Evolutionary conservation across 2,113 vertebrate species (phyloP).

Genomic region (Bostrychus sinensis): DNA sequence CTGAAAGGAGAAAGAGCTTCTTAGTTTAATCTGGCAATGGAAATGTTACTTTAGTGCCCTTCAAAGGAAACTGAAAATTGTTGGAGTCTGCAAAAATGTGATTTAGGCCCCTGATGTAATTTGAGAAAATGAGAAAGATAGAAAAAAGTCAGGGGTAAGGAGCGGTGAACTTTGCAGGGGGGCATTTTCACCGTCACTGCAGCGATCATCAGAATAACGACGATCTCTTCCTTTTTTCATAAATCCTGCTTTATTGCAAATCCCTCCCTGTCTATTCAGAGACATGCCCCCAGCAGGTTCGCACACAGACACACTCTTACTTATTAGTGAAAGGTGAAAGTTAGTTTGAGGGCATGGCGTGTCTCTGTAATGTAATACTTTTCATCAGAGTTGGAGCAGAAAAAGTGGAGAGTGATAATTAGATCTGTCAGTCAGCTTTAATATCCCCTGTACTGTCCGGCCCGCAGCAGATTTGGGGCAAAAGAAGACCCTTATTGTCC

Average conservation of each 20-base stretch:
- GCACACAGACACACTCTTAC: slow-evolving; percentile 55
- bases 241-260: slow-evolving; percentile 53
- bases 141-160: slow-evolving; percentile 16
- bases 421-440: slow-evolving; percentile 75
- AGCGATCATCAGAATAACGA: slow-evolving; percentile 44
- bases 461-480: slow-evolving; percentile 46
- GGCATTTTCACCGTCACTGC: slow-evolving; percentile 11
- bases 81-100: neutral
- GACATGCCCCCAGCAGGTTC: slow-evolving; percentile 59
- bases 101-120: slow-evolving; percentile 17
- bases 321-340: slow-evolving; percentile 68
- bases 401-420: slow-evolving; percentile 68
- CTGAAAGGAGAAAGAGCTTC: too few species aligned
- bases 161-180: slow-evolving; percentile 24
- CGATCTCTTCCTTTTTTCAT: slow-evolving; percentile 43
- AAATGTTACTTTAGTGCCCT: too few species aligned
- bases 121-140: slow-evolving; percentile 33
- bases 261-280: slow-evolving; percentile 54
- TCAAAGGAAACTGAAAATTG: too few species aligned
- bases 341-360: slow-evolving; percentile 64
- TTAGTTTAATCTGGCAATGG: too few species aligned
- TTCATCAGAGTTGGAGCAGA: slow-evolving; percentile 55
- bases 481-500: slow-evolving; percentile 67
- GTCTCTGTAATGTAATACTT: slow-evolving; percentile 53
- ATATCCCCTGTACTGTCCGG: slow-evolving; percentile 52